A percentile compares a stretch with the other conserved stretches of the same genome.
These are phyloP conservation scores for Leucoraja erinaceus DNA, from an alignment of 2,113 vertebrate species.

Conservation along the genomic window DNA sequence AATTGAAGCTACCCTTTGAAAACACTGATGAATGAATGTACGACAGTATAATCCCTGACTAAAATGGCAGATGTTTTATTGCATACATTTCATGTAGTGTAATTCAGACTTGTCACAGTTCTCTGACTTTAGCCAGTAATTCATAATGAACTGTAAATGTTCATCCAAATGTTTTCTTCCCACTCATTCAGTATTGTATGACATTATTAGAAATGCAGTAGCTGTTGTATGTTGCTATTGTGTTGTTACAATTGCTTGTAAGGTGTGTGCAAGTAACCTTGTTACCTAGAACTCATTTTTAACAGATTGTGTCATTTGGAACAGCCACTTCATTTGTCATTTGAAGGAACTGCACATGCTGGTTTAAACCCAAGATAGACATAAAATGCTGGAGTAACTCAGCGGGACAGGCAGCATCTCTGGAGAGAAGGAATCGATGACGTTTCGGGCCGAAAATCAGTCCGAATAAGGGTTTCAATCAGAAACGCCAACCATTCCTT, in stretches of 20 bases:
- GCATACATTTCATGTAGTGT: neutral
- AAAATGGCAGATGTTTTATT: neutral
- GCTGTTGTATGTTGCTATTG: neutral
- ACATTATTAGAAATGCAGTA: neutral
- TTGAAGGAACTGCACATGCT: no score
- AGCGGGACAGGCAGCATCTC: no score
- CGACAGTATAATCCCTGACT: constrained; percentile 8
- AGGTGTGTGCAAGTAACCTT: neutral
- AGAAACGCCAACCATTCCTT: no score
- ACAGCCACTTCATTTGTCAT: neutral
- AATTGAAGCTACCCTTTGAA: constrained; percentile 65
- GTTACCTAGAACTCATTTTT: neutral
- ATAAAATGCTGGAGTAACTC: no score
- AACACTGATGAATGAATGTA: constrained; percentile 42
- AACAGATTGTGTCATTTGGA: neutral
- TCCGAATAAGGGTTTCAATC: no score
- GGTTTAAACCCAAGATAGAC: no score
- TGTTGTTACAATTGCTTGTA: neutral
- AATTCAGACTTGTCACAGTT: neutral
- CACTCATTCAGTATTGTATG: neutral
- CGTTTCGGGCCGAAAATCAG: no score
- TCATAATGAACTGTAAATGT: neutral
- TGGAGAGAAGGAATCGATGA: no score
- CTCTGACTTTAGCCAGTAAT: neutral
- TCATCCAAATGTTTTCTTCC: neutral